Percentiles rank a stretch among this genome's conserved stretches.
These are phyloP conservation scores for Holotrichia oblita DNA, from an alignment of 1,140 invertebrate species.

Conservation along the genomic window DNA sequence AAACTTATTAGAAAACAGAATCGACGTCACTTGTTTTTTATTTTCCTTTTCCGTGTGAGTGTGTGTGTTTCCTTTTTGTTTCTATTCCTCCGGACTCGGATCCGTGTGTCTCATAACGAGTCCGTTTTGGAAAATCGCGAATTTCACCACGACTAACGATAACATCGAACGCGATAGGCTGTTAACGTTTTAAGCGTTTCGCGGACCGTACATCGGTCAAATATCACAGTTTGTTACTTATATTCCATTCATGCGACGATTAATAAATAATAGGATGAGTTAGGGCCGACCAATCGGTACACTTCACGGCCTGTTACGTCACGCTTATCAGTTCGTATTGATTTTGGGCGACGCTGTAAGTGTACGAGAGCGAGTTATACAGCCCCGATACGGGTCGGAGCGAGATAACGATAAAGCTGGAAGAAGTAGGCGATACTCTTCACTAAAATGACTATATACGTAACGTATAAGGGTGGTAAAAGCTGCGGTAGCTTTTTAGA, in stretches of 20 bases:
- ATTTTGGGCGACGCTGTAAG: not conserved
- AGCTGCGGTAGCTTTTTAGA: no score
- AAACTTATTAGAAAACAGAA: not conserved
- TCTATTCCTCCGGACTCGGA: not conserved
- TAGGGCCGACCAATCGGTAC: slow-evolving; percentile 55
- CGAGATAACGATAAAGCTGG: no score
- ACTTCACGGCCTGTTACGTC: slow-evolving; percentile 29
- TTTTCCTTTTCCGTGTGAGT: no score
- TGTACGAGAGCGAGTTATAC: no score
- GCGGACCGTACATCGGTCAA: slow-evolving; percentile 50
- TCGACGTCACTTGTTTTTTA: not conserved
- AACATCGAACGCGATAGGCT: no score
- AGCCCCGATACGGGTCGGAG: no score
- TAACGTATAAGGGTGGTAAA: no score
- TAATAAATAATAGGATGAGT: slow-evolving; percentile 63
- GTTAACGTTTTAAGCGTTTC: slow-evolving; percentile 44
- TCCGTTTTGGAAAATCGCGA: no score
- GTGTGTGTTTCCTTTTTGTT: not conserved
- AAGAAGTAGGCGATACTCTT: no score
- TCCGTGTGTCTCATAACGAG: not conserved
- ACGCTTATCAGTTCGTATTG: slow-evolving; percentile 24
- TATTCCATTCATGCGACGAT: slow-evolving; percentile 61
- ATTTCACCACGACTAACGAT: no score
- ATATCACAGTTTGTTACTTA: slow-evolving; percentile 59
- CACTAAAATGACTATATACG: no score